Evolutionary conservation across 2,888 invertebrate species (phyloP).

Genomic region (Lycia hirtaria): DNA sequence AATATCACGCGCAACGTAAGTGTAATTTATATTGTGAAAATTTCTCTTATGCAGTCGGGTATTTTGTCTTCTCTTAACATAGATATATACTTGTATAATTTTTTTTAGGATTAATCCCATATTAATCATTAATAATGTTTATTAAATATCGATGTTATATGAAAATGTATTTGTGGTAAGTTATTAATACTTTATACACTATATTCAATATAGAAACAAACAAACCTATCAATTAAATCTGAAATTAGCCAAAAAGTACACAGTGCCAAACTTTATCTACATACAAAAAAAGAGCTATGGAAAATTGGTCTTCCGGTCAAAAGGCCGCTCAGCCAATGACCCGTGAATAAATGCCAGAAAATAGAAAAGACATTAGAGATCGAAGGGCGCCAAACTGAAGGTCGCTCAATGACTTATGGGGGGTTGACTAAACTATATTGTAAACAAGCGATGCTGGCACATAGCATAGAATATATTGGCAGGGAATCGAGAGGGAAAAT

Average conservation of each 20-base stretch:
- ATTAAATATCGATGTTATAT: too few species aligned
- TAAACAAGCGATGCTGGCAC: constrained; percentile 9
- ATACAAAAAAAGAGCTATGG: neutral
- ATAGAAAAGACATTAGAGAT: constrained; percentile 1
- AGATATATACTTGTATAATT: too few species aligned
- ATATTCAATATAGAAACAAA: too few species aligned
- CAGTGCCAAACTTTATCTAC: neutral
- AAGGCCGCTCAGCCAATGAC: constrained; percentile 10
- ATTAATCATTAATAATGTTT: too few species aligned
- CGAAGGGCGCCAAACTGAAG: constrained; percentile 8
- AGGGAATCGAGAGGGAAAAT: neutral
- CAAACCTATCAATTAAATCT: neutral
- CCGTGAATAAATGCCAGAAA: constrained; percentile 5
- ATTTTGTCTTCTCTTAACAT: too few species aligned
- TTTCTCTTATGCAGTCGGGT: too few species aligned
- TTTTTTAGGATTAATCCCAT: too few species aligned
- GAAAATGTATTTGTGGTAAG: too few species aligned
- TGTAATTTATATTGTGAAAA: too few species aligned
- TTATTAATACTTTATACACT: too few species aligned
- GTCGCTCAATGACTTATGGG: constrained; percentile 1
- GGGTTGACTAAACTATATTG: neutral
- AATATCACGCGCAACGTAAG: too few species aligned
- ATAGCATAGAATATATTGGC: constrained; percentile 1
- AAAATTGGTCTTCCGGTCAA: constrained; percentile 6
- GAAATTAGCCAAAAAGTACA: neutral